Percentiles rank a stretch among this genome's conserved stretches.
Evolutionary conservation across 2,888 invertebrate genomes (phyloP).

Genomic region (Andrena bucephala): DNA sequence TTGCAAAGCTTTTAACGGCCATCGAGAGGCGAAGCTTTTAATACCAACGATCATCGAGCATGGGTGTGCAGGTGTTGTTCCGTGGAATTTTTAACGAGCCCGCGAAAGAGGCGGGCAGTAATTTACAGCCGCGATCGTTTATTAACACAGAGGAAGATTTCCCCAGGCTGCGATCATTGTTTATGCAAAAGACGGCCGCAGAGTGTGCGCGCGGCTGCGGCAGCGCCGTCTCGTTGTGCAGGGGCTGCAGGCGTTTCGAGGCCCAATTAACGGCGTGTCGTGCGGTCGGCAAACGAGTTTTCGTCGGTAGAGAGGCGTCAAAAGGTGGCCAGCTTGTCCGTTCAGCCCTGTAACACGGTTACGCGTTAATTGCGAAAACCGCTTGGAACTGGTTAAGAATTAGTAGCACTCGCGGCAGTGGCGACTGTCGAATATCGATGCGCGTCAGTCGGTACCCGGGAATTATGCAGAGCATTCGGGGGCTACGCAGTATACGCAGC

Average conservation of each 20-base stretch:
- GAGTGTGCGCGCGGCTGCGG: conserved; percentile 36
- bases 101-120: conserved; percentile 1
- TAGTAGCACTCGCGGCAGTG: conserved; percentile 11
- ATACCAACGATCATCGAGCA: conserved; percentile 25
- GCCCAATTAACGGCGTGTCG: conserved; percentile 70
- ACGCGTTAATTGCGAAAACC: conserved; percentile 65
- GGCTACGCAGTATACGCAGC: background rate
- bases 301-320: conserved; percentile 71
- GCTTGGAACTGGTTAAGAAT: conserved; percentile 62
- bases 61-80: background rate
- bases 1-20: conserved; percentile 9
- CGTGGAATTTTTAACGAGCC: conserved; percentile 47
- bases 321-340: conserved; percentile 72
- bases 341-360: conserved; percentile 71
- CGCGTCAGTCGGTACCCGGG: background rate
- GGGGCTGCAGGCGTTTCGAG: conserved; percentile 62
- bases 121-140: conserved; percentile 52
- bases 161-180: conserved; percentile 64
- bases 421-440: conserved; percentile 8
- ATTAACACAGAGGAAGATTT: conserved; percentile 54
- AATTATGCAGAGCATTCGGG: background rate
- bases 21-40: conserved; percentile 24
- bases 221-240: conserved; percentile 40
- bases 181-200: conserved; percentile 62
- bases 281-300: conserved; percentile 73